phyloP scores from a whole-genome alignment of 2,888 invertebrate species.

The Pammene aurita region DNA sequence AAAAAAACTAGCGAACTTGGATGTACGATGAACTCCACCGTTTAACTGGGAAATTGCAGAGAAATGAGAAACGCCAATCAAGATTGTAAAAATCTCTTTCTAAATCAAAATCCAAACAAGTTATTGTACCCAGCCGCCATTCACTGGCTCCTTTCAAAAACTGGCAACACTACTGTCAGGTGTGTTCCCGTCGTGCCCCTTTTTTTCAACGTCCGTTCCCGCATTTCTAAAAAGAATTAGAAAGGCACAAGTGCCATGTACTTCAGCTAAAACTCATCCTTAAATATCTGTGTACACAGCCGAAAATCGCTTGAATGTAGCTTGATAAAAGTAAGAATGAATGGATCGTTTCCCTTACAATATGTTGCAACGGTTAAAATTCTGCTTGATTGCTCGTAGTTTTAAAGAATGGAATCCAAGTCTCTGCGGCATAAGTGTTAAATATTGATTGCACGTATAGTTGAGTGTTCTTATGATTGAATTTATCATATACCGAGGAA shows the following conservation, averaged over 20 bases:
- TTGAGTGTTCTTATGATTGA: constrained; percentile 15
- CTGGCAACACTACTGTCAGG: constrained; percentile 82
- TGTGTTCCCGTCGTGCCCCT: constrained; percentile 82
- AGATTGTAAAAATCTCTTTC: constrained; percentile 50
- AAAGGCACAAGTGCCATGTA: constrained; percentile 51
- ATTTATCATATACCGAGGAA: constrained; percentile 30
- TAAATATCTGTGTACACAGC: constrained; percentile 46
- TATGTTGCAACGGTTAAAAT: constrained; percentile 76
- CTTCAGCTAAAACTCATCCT: constrained; percentile 44
- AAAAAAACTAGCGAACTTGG: background rate
- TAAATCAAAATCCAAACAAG: constrained; percentile 67
- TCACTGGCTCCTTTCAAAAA: constrained; percentile 80
- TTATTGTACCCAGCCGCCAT: constrained; percentile 69
- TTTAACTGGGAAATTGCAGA: background rate
- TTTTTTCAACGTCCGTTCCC: constrained; percentile 82
- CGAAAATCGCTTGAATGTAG: constrained; percentile 48
- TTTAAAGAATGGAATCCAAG: constrained; percentile 52
- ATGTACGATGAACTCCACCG: background rate
- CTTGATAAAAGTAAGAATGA: constrained; percentile 76
- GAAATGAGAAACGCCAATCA: constrained; percentile 27
- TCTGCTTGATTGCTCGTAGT: constrained; percentile 53
- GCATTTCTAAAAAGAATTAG: constrained; percentile 51
- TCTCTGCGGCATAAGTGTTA: constrained; percentile 35
- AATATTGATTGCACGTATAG: constrained; percentile 1
- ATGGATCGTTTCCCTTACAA: constrained; percentile 80